Percentiles rank a stretch among this genome's conserved stretches.
phyloP scores from a whole-genome alignment of 2,797 vertebrate genomes.

The Buceros bicornis region DNA sequence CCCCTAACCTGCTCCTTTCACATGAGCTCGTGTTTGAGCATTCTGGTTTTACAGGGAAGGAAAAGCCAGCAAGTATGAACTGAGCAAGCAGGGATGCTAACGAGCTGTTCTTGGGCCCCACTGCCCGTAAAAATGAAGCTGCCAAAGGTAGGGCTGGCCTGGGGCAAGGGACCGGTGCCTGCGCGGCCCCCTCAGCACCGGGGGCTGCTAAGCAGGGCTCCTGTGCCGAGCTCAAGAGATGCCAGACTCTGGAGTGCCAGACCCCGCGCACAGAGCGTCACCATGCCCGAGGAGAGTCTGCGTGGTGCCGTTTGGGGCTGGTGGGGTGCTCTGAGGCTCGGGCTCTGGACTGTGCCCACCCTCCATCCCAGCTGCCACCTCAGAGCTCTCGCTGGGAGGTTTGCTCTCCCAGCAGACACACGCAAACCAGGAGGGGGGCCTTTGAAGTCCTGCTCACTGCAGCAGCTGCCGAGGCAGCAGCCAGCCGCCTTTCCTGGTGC shows the following conservation, averaged over 20 bases:
- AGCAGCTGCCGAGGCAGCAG: not conserved
- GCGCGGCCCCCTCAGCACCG: accelerated
- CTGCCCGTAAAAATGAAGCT: not conserved
- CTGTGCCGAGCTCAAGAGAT: accelerated
- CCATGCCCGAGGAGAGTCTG: not conserved
- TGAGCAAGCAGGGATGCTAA: not conserved
- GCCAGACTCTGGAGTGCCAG: not conserved
- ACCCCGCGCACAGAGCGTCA: not conserved
- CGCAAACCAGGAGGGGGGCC: not conserved
- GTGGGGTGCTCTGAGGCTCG: not conserved
- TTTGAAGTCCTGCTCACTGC: not conserved
- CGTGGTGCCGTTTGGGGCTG: accelerated
- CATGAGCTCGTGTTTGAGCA: not conserved
- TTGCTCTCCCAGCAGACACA: not conserved
- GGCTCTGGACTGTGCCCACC: not conserved
- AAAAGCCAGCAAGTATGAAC: not conserved
- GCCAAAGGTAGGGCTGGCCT: not conserved
- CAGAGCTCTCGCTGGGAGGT: not conserved
- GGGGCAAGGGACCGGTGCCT: not conserved
- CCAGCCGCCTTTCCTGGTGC: not conserved
- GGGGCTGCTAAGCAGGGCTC: not conserved
- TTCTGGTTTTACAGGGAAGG: not conserved
- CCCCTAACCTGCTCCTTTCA: not conserved
- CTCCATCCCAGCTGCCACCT: not conserved
- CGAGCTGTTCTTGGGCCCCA: not conserved